Evolutionary conservation across 92 coral and sea anemone genomes (phyloP).

Genomic region (Plumapathes pennacea): DNA sequence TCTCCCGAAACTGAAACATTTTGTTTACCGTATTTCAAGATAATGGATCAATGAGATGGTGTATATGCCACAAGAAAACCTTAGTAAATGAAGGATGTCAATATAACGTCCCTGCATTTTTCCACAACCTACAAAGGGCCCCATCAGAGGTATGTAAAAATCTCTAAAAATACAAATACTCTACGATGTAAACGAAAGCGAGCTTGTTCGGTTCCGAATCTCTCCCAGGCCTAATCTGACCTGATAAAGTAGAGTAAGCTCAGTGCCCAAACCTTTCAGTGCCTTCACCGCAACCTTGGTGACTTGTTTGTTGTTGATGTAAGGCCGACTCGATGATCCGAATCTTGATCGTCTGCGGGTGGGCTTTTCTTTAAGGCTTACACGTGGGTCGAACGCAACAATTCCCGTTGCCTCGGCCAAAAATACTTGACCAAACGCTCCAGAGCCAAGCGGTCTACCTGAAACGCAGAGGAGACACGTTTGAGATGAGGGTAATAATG

Average conservation of each 20-base stretch:
- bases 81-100: too few relatives aligned
- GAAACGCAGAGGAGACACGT: too few relatives aligned
- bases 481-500: too few relatives aligned
- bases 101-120: too few relatives aligned
- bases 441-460: slow-evolving; percentile 85
- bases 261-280: slow-evolving; percentile 68
- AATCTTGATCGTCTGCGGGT: slow-evolving; percentile 77
- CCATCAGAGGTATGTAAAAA: too few relatives aligned
- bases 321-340: slow-evolving; percentile 78
- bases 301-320: slow-evolving; percentile 76
- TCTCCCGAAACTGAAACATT: too few relatives aligned
- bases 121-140: too few relatives aligned
- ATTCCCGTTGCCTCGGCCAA: slow-evolving; percentile 89
- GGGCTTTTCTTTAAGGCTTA: slow-evolving; percentile 78
- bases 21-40: too few relatives aligned
- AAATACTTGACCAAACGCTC: slow-evolving; percentile 93
- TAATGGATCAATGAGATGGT: too few relatives aligned
- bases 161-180: too few relatives aligned
- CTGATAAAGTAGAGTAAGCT: not conserved
- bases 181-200: too few relatives aligned
- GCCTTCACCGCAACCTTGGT: slow-evolving; percentile 88
- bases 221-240: not conserved
- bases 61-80: too few relatives aligned
- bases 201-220: not conserved
- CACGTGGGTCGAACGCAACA: slow-evolving; percentile 97